Evolutionary conservation across 2,888 invertebrate species (phyloP).

Genomic region (Malacosoma neustria): DNA sequence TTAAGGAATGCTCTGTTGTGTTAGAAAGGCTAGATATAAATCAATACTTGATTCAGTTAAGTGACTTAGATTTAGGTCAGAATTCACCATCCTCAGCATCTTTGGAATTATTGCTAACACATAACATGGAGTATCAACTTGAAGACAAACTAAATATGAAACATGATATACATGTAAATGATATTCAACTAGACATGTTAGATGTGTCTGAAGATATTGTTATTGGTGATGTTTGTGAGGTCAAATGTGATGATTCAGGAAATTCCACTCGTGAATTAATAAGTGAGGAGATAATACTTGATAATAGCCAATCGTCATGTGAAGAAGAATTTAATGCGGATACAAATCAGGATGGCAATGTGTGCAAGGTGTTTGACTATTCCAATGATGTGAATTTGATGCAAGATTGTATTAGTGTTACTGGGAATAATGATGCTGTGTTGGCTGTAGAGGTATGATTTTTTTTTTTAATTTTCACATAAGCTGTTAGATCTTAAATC

Average conservation of each 20-base stretch:
- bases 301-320: conserved; percentile 50
- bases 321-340: conserved; percentile 25
- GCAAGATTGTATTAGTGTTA: conserved; percentile 44
- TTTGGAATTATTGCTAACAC: too few species aligned
- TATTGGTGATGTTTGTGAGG: conserved; percentile 49
- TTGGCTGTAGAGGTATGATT: conserved; percentile 58
- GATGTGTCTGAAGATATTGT: conserved; percentile 66
- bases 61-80: conserved; percentile 16
- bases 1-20: conserved; percentile 46
- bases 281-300: conserved; percentile 52
- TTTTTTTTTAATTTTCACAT: background rate
- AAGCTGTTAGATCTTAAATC: too few species aligned
- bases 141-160: background rate
- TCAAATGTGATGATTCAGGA: conserved; percentile 40
- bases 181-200: conserved; percentile 60
- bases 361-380: conserved; percentile 57
- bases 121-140: too few species aligned
- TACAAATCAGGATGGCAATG: conserved; percentile 21
- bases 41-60: conserved; percentile 21
- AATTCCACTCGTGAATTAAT: conserved; percentile 22
- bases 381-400: conserved; percentile 50
- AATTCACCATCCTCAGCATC: background rate
- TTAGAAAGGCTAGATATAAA: conserved; percentile 35
- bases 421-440: conserved; percentile 58
- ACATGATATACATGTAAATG: conserved; percentile 21